Evolutionary conservation across 2,888 invertebrate genomes (phyloP).

Genomic region (Gonocerus acuteangulatus): DNA sequence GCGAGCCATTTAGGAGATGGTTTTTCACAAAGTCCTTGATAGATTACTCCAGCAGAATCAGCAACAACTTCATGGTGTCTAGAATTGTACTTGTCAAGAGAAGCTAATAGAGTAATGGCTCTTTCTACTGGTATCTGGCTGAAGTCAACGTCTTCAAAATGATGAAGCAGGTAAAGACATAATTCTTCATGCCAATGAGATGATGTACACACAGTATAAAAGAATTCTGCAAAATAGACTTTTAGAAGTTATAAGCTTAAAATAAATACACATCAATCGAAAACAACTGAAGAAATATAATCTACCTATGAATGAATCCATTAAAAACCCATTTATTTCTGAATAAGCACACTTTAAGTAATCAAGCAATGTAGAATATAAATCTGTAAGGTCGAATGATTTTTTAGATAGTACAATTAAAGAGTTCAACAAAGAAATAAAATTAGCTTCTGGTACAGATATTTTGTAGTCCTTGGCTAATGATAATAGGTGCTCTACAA

Average conservation of each 20-base stretch:
- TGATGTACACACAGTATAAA: background rate
- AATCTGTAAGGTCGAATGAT: background rate
- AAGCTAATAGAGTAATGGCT: background rate
- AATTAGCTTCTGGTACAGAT: background rate
- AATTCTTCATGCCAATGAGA: conserved; percentile 15
- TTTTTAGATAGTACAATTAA: background rate
- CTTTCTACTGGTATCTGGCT: conserved; percentile 6
- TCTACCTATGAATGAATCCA: conserved; percentile 10
- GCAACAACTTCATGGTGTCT: conserved; percentile 2
- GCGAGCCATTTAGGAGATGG: conserved; percentile 20
- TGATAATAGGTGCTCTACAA: conserved; percentile 11
- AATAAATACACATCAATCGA: background rate
- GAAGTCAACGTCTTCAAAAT: background rate
- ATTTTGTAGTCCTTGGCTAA: background rate
- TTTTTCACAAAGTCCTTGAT: background rate
- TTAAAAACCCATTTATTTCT: conserved; percentile 4
- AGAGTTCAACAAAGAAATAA: background rate
- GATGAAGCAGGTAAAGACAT: background rate
- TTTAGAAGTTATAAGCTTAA: background rate
- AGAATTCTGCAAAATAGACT: conserved; percentile 10
- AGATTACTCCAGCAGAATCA: conserved; percentile 1
- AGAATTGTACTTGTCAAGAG: background rate
- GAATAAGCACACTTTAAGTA: conserved; percentile 3
- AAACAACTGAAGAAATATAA: background rate
- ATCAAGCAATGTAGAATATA: background rate